Percentiles rank a stretch among this genome's conserved stretches.
These are phyloP conservation scores for Syngnathoides biaculeatus DNA, from an alignment of 2,113 vertebrate species.

Conservation along the genomic window DNA sequence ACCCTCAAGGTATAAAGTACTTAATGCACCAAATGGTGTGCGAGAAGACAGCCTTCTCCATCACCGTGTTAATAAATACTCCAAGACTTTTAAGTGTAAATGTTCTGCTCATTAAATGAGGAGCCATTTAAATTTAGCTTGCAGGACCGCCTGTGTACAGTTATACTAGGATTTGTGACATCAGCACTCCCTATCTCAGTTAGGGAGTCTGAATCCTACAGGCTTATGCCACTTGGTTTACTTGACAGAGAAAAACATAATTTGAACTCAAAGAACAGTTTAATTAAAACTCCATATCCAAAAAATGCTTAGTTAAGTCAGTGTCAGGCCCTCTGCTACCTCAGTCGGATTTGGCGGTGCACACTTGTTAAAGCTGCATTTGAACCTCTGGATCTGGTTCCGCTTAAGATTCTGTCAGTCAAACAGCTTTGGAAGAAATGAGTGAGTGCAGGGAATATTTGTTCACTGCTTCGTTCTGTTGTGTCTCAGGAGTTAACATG, in stretches of 20 bases:
- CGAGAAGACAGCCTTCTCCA: neutral
- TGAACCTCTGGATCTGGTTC: neutral
- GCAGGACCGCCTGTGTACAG: neutral
- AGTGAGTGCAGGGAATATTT: neutral
- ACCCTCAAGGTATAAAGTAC: neutral
- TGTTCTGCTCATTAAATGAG: neutral
- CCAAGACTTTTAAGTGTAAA: conserved; percentile 1
- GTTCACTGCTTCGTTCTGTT: neutral
- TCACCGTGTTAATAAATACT: neutral
- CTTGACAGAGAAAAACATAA: conserved; percentile 1
- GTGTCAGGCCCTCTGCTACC: neutral
- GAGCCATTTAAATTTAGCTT: neutral
- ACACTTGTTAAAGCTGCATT: neutral
- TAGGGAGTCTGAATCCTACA: neutral
- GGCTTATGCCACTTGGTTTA: neutral
- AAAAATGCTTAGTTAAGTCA: neutral
- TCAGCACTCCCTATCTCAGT: neutral
- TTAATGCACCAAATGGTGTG: neutral
- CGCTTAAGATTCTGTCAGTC: neutral
- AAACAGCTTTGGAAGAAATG: neutral
- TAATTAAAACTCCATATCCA: neutral
- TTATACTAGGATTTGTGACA: neutral
- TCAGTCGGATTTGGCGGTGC: neutral
- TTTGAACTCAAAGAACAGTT: neutral
- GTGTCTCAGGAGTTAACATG: neutral